Evolutionary conservation across 1,140 invertebrate species (phyloP), one percentile per base, ranked within the genome.

Genomic region (Zaprionus camerounensis): DNA sequence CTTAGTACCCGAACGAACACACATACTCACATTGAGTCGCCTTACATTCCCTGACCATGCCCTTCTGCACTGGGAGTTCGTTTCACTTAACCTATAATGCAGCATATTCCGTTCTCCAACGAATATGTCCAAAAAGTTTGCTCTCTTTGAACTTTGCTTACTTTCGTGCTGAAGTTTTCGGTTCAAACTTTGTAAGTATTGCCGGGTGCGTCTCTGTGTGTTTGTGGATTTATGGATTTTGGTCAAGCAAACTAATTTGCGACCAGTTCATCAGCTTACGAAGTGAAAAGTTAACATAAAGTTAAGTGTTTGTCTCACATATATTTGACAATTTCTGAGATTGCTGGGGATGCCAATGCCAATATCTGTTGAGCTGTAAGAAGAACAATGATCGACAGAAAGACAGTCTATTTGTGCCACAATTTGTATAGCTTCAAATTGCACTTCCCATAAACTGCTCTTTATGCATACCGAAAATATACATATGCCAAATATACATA

Each of bases 51-150:
- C 71, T 80, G 78, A 69, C 78, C 75, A 75, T 86, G 82, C 70
- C 72, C 69, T 68, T 81, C 56, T 80, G 56, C 84, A 80, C 77
- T 72, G 66, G 57, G 64, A 71, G 83, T 83, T 87, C 84, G 83
- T 83, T 70, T 88, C 83, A 82, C 80, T 87, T 87, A 87, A 87
- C 84, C 83, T 61, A 36, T 64, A 41, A 38, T 7, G 22, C 57
- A 41, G 59, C 62, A 59, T 56, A 41, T 41, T 51, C 36, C 38
- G 44, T 17, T 12, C 28, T 11, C 62, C 68, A 44, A 70, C 61
- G 58, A 83, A 88, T 80, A 80, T 87, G 83, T 86, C 38, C 80
- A 75, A 76, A 87, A 87, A 87, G 64, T 87, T 87, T 62, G 46
- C 71, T 68, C 76, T 71, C 70, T 78, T 78, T 78, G 78, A 87